Percentiles rank a stretch among this genome's conserved stretches.
These are phyloP conservation scores for Willowsia nigromaculata DNA, from an alignment of 2,888 invertebrate genomes.

Conservation along the genomic window DNA sequence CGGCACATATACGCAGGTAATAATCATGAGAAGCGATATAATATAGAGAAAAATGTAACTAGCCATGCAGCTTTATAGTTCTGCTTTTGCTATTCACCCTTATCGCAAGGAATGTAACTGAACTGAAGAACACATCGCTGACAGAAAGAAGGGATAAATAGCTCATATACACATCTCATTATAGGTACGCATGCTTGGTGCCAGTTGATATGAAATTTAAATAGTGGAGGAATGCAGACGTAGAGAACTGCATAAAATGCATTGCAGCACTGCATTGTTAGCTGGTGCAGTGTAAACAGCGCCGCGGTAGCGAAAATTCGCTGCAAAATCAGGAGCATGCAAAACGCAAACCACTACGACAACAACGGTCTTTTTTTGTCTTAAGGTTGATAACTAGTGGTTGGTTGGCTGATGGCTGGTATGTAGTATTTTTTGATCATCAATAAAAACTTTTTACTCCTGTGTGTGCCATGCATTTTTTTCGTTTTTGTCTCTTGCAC, in stretches of 20 bases:
- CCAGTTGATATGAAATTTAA: background rate
- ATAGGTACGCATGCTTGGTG: background rate
- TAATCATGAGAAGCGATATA: conserved; percentile 8
- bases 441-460: conserved; percentile 13
- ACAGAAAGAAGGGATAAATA: background rate
- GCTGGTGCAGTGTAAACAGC: conserved; percentile 42
- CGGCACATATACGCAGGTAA: conserved; percentile 26
- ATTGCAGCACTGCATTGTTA: background rate
- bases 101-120: conserved; percentile 1
- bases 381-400: conserved; percentile 19
- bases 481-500: conserved; percentile 51
- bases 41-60: conserved; percentile 25
- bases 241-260: background rate
- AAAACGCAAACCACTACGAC: conserved; percentile 13
- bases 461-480: background rate
- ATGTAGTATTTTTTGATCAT: conserved; percentile 23
- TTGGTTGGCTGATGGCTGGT: background rate
- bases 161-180: background rate
- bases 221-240: background rate
- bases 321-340: conserved; percentile 27
- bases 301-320: conserved; percentile 17
- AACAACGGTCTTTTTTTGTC: conserved; percentile 1
- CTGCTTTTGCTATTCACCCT: background rate
- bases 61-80: conserved; percentile 27
- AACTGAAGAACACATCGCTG: background rate